Conservation (phyloP, 2,888 invertebrate genomes). For the Ethmia dodecea region DNA sequence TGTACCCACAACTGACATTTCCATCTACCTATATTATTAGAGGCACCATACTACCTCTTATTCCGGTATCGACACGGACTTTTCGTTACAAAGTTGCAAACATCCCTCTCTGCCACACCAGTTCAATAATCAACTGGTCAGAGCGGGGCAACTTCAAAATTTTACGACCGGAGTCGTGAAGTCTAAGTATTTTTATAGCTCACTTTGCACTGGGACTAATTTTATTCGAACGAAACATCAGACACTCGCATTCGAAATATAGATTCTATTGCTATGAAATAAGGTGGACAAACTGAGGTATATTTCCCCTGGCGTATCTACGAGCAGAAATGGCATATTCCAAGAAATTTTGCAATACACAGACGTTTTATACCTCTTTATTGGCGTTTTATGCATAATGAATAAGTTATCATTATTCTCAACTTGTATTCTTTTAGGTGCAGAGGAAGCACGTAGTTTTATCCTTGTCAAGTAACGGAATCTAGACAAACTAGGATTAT, state of each 20-base stretch:
- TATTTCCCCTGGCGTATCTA: too few relatives aligned
- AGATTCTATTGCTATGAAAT: too few relatives aligned
- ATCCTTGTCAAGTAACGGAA: too few relatives aligned
- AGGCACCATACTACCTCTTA: slow-evolving; percentile 44
- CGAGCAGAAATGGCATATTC: slow-evolving; percentile 41
- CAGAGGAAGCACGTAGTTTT: too few relatives aligned
- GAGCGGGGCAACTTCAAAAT: slow-evolving; percentile 36
- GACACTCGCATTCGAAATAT: too few relatives aligned
- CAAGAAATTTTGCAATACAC: slow-evolving; percentile 33
- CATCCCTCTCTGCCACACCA: slow-evolving; percentile 34
- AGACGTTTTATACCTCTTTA: slow-evolving; percentile 26
- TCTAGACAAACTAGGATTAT: too few relatives aligned
- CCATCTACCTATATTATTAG: slow-evolving; percentile 31
- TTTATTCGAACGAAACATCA: slow-evolving; percentile 50
- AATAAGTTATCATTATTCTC: slow-evolving; percentile 19
- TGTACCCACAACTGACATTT: too few relatives aligned
- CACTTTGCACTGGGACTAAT: slow-evolving; percentile 68
- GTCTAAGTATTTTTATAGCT: slow-evolving; percentile 61
- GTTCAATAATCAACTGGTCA: slow-evolving; percentile 13
- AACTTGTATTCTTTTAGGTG: not conserved
- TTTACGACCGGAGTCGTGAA: slow-evolving; percentile 63
- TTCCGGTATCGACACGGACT: slow-evolving; percentile 49
- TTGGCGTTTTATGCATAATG: slow-evolving; percentile 24
- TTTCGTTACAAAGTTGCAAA: slow-evolving; percentile 52
- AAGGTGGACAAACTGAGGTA: too few relatives aligned